Percentiles rank a stretch among this genome's conserved stretches.
These are phyloP conservation scores for Julus scanicus DNA, from an alignment of 2,888 invertebrate genomes.

Conservation along the genomic window DNA sequence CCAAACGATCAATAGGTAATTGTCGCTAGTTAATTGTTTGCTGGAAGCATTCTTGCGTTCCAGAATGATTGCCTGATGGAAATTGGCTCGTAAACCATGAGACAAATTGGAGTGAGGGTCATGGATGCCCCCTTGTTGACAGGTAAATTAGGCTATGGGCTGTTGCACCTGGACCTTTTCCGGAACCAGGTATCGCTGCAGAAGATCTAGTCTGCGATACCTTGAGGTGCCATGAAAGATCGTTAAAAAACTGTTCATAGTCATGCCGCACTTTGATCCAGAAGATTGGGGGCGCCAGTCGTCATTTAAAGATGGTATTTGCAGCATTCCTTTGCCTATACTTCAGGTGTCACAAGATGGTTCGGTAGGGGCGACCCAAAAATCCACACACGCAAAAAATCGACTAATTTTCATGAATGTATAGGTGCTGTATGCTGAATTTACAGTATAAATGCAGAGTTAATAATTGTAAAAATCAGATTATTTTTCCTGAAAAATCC, in stretches of 20 bases:
- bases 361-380: background rate
- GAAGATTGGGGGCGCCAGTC: background rate
- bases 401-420: too few relatives aligned
- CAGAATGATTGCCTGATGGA: slow-evolving; percentile 12
- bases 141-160: background rate
- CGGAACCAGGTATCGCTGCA: slow-evolving; percentile 5
- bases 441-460: too few relatives aligned
- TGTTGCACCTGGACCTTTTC: slow-evolving; percentile 14
- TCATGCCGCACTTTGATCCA: slow-evolving; percentile 22
- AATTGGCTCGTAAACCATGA: slow-evolving; percentile 21
- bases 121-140: slow-evolving; percentile 19
- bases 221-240: background rate
- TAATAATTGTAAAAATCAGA: too few relatives aligned
- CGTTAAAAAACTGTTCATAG: background rate
- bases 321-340: background rate
- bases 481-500: too few relatives aligned
- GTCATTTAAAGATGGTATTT: background rate
- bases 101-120: slow-evolving; percentile 20
- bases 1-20: background rate
- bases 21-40: slow-evolving; percentile 9
- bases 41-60: slow-evolving; percentile 31
- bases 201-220: background rate
- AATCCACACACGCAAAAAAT: background rate
- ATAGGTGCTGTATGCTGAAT: too few relatives aligned
- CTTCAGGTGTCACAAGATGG: background rate